Evolutionary conservation across 2,888 invertebrate species (phyloP), one percentile per base, ranked within the genome.

Genomic region (Nasonovia ribisnigri): DNA sequence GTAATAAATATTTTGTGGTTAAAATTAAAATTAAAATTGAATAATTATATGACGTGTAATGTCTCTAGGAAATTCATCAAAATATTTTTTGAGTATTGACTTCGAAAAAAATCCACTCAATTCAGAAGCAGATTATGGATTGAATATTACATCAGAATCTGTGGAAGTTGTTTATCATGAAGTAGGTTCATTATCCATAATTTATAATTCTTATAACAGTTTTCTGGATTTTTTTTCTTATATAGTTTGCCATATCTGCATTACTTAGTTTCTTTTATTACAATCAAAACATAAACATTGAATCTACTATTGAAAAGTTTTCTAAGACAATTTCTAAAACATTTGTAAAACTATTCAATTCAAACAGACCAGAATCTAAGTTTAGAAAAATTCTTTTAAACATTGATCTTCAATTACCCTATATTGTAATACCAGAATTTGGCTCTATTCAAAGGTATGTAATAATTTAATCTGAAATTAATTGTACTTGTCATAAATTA

Each of bases 111-210:
- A 97, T 95, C 97, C 97, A 0, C 95, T 96, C 16, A 97, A 96
- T 95, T 96, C 96, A 13, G 97, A 97, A 94, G 97, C 97, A 48
- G 97, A 97, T 95, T 97, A 97, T 95, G 97, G 97, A 26, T 95
- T 98, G 3, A 96, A 96, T 93, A 96, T 97, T 92, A 96, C 97
- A 94, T 96, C 98, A 95, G 97, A 98, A 95, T 97, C 98, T 0
- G 96, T 98, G 43, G 98, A 98, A 96, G 96, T 98, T 88, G 96
- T 97, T 29, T 98, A 98, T 96, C 97, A 98, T 95, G 97, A 98
- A 96, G 98, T 98, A 95, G n/a, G 16, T 89, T 36, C n/a, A n/a
- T 84, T 87, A n/a, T 84, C 13, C 46, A 60, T 8, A 67, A 67
- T 67, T 51, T n/a, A 67, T 77, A 87, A 36, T 60, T 42, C 46